phyloP scores from a whole-genome alignment of 2,797 vertebrate genomes.

The Cetoscarus ocellatus region DNA sequence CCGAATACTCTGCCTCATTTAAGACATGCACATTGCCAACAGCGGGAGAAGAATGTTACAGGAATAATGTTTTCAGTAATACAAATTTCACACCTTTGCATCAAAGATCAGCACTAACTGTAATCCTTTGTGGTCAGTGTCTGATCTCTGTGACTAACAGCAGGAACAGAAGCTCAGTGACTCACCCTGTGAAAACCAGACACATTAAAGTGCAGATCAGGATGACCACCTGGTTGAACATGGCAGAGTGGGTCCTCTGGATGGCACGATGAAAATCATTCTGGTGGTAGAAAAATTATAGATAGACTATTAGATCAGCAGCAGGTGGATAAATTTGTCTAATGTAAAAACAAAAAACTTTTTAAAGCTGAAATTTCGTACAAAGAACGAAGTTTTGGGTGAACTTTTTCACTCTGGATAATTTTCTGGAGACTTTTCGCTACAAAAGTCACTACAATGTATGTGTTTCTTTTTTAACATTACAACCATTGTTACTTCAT shows the following conservation, averaged over 20 bases:
- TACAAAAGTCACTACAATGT: too few species aligned
- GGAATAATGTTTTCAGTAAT: not conserved
- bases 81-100: not conserved
- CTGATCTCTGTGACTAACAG: not conserved
- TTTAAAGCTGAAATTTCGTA: too few species aligned
- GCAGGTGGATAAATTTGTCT: not conserved
- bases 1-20: not conserved
- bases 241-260: conserved; percentile 90
- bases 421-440: too few species aligned
- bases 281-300: conserved; percentile 56
- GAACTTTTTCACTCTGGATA: too few species aligned
- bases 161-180: conserved; percentile 13
- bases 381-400: too few species aligned
- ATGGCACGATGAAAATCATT: conserved; percentile 91
- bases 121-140: not conserved
- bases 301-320: conserved; percentile 2
- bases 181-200: conserved; percentile 91
- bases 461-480: too few species aligned
- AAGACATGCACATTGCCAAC: not conserved
- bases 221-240: conserved; percentile 92
- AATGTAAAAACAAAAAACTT: too few species aligned
- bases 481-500: too few species aligned
- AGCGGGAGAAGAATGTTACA: not conserved
- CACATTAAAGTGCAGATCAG: conserved; percentile 90
- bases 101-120: not conserved